These are phyloP conservation scores for Mythimna ferrago DNA, from an alignment of 2,888 invertebrate species.

Conservation along the genomic window DNA sequence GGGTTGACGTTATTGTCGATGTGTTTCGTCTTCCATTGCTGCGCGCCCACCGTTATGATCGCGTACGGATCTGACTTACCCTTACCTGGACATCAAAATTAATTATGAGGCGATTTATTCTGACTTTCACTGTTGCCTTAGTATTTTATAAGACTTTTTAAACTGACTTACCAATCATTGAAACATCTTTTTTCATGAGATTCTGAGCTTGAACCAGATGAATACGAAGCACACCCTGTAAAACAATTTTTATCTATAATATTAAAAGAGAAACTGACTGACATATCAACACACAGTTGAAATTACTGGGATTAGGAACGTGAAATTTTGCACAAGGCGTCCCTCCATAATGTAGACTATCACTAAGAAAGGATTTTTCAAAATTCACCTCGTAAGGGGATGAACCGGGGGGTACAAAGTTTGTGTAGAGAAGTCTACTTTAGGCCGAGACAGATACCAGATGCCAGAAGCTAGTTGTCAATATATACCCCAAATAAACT, in stretches of 20 bases:
- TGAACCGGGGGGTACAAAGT: too few relatives aligned
- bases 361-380: too few relatives aligned
- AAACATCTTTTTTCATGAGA: conserved; percentile 98
- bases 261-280: too few relatives aligned
- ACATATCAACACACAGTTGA: too few relatives aligned
- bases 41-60: conserved; percentile 97
- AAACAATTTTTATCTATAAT: background rate
- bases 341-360: too few relatives aligned
- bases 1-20: conserved; percentile 98
- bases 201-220: conserved; percentile 98
- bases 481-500: background rate
- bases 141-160: background rate
- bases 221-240: conserved; percentile 97
- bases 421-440: background rate
- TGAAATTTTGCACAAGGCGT: too few relatives aligned
- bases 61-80: conserved; percentile 99
- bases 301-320: too few relatives aligned
- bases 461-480: background rate
- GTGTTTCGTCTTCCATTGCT: conserved; percentile 97
- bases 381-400: too few relatives aligned
- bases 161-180: conserved; percentile 93
- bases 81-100: conserved; percentile 91
- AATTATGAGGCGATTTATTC: background rate
- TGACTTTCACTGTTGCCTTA: background rate
- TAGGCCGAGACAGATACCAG: too few relatives aligned